These are phyloP conservation scores for Fopius arisanus DNA, from an alignment of 1,140 invertebrate genomes.

Conservation along the genomic window DNA sequence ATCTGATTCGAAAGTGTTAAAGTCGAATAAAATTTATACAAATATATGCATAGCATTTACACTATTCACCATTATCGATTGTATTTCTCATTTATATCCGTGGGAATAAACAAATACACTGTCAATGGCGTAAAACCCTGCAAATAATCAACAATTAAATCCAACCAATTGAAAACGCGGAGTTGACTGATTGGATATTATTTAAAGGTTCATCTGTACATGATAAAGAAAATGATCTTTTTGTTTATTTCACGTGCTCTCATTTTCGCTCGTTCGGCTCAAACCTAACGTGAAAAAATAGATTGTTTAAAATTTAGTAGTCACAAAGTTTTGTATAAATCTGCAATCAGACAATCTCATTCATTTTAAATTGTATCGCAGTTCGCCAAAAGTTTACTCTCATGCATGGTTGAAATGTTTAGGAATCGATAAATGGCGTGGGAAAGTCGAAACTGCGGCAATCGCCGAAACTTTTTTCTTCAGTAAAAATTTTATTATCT, in stretches of 20 bases:
- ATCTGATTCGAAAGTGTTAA: background rate
- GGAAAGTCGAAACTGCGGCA: background rate
- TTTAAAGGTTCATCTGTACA: background rate
- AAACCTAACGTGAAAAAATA: conserved; percentile 24
- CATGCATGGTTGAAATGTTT: background rate
- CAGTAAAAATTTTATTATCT: background rate
- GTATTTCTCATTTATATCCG: background rate
- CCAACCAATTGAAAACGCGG: background rate
- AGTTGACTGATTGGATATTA: background rate
- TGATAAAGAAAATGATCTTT: too few relatives aligned
- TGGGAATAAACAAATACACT: background rate
- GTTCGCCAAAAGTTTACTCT: background rate
- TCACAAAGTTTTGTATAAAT: background rate
- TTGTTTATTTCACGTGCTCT: background rate
- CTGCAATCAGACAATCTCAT: background rate
- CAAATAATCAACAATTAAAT: background rate
- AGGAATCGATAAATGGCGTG: background rate
- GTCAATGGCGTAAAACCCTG: background rate
- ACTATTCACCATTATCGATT: background rate
- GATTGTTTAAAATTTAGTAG: conserved; percentile 13
- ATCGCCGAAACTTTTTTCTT: background rate
- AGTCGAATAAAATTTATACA: background rate
- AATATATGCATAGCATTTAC: background rate
- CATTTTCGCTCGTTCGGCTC: background rate
- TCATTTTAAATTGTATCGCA: conserved; percentile 6